Evolutionary conservation across 2,797 vertebrate species (phyloP).

Genomic region (Anabacerthia variegaticeps): DNA sequence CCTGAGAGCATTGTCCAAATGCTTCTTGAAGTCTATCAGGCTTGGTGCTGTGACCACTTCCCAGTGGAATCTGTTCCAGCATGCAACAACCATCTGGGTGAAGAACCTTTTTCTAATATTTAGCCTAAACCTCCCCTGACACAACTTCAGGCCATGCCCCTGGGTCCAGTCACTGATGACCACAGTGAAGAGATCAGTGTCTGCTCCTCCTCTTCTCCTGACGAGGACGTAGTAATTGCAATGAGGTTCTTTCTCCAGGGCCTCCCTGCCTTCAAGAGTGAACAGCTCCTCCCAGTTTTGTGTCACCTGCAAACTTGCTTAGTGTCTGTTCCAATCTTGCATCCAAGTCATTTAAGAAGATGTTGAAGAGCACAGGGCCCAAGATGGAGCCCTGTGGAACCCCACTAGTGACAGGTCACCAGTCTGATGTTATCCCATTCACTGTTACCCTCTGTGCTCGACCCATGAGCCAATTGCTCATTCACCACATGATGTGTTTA

Average conservation of each 20-base stretch:
- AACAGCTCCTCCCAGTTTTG: too few relatives aligned
- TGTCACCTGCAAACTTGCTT: too few relatives aligned
- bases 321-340: neutral
- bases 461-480: neutral
- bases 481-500: too few relatives aligned
- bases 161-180: neutral
- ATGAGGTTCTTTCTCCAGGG: neutral
- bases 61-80: neutral
- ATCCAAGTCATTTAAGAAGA: neutral
- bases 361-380: neutral
- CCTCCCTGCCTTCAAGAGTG: too few relatives aligned
- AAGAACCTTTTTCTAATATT: neutral
- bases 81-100: neutral
- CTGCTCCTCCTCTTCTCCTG: neutral
- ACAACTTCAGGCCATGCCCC: neutral
- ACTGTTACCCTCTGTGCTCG: neutral
- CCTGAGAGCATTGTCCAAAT: neutral
- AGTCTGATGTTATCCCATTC: neutral
- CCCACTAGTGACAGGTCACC: too few relatives aligned
- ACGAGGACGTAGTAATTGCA: neutral
- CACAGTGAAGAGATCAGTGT: neutral
- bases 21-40: neutral
- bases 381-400: neutral
- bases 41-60: neutral
- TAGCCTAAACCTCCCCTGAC: neutral